Conservation (phyloP, 2,797 vertebrate species). For the Leptoclinus maculatus region DNA sequence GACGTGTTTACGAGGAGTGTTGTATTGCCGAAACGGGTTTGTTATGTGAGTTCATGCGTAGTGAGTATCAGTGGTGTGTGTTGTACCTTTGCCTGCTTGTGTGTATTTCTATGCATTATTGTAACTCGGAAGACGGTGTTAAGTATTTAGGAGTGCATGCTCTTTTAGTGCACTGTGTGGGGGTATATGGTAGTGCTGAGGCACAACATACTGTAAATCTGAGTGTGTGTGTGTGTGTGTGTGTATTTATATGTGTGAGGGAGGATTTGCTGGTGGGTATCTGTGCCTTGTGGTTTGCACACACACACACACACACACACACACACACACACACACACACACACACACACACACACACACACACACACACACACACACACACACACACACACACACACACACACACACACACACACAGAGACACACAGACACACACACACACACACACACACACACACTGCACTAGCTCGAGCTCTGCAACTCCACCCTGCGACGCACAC, state of each 20-base stretch:
- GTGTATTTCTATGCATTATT: constrained; percentile 45
- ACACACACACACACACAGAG: constrained; percentile 27
- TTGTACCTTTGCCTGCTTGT: constrained; percentile 46
- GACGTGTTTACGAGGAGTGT: constrained; percentile 70
- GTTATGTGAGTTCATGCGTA: constrained; percentile 47
- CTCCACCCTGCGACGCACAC: constrained; percentile 62
- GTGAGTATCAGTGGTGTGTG: constrained; percentile 45
- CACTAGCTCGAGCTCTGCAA: constrained; percentile 40
- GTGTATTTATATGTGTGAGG: constrained; percentile 53
- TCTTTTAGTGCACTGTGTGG: constrained; percentile 45
- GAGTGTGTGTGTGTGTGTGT: constrained; percentile 9
- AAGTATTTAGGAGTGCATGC: constrained; percentile 35
- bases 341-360: constrained; percentile 25
- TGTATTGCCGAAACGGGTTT: constrained; percentile 58
- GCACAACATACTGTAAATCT: constrained; percentile 47
- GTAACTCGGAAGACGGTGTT: constrained; percentile 14
- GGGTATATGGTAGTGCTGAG: constrained; percentile 37
- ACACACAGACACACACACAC: constrained; percentile 28
- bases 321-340: constrained; percentile 28
- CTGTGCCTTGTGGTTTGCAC: constrained; percentile 51
- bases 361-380: constrained; percentile 37
- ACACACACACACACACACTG: constrained; percentile 27
- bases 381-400: constrained; percentile 35
- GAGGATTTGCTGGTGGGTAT: constrained; percentile 62
- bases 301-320: constrained; percentile 29